Conservation (phyloP, 2,113 vertebrate genomes). For the Haplochromis burtoni region DNA sequence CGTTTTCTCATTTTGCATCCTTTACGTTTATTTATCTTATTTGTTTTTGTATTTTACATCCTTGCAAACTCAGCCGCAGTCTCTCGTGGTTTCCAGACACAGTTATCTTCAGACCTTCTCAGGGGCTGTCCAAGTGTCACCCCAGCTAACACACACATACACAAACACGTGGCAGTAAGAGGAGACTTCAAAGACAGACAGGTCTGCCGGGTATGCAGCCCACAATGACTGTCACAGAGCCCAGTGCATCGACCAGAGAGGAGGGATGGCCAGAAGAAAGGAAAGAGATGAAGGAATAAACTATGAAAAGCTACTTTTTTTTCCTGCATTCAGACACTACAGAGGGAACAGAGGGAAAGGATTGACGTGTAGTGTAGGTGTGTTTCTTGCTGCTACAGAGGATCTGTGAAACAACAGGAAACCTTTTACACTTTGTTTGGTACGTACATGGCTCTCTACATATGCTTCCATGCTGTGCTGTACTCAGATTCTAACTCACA, state of each 20-base stretch:
- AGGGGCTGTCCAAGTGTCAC: neutral
- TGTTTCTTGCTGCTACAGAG: neutral
- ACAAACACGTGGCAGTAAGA: neutral
- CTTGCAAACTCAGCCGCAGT: neutral
- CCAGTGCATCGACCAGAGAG: neutral
- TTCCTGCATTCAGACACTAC: neutral
- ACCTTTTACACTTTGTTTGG: neutral
- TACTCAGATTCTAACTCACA: neutral
- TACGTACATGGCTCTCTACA: neutral
- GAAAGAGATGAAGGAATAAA: neutral
- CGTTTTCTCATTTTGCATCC: neutral
- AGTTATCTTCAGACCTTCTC: neutral
- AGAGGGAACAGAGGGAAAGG: neutral
- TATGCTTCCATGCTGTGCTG: neutral
- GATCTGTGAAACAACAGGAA: neutral
- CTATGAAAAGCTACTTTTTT: neutral
- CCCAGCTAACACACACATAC: neutral
- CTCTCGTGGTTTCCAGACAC: neutral
- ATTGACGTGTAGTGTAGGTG: neutral
- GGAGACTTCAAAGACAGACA: conserved; percentile 13
- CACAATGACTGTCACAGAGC: neutral
- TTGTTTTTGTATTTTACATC: neutral
- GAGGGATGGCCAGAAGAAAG: neutral
- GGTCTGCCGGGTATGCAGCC: neutral
- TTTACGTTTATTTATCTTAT: neutral